Evolutionary conservation across 1,140 invertebrate species (phyloP).

Genomic region (Ceratitis capitata): DNA sequence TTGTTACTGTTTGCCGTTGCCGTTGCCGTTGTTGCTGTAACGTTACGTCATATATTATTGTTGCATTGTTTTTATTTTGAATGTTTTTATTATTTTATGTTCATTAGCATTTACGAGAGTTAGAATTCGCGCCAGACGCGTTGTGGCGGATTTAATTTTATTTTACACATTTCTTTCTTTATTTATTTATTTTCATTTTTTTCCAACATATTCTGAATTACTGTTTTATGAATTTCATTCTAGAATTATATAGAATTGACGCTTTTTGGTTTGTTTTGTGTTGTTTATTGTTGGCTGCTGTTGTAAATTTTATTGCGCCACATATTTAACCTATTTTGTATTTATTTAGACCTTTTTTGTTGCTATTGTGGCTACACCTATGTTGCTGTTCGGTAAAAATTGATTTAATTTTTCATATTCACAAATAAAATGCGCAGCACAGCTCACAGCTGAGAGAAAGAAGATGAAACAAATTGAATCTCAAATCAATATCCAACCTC

Average conservation of each 20-base stretch:
- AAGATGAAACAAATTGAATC: no score
- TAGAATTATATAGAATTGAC: neutral
- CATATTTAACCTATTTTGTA: conserved; percentile 27
- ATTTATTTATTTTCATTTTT: neutral
- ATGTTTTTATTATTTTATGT: conserved; percentile 10
- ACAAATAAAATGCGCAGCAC: neutral
- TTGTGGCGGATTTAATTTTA: neutral
- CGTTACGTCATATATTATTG: neutral
- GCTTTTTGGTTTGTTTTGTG: neutral
- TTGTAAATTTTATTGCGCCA: conserved; percentile 27
- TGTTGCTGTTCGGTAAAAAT: neutral
- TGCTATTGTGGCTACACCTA: neutral
- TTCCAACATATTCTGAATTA: neutral
- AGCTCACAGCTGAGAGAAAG: no score
- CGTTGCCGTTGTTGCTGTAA: neutral
- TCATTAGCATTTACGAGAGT: neutral
- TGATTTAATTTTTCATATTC: neutral
- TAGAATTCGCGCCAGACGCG: neutral
- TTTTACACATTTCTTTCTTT: neutral
- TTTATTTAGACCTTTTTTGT: neutral
- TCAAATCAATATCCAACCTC: no score
- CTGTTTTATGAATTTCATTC: conserved; percentile 6
- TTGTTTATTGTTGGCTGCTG: neutral
- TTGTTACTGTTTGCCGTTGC: neutral
- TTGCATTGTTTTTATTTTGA: neutral